Evolutionary conservation across 2,113 vertebrate genomes (phyloP).

Genomic region (Arothron firmamentum): DNA sequence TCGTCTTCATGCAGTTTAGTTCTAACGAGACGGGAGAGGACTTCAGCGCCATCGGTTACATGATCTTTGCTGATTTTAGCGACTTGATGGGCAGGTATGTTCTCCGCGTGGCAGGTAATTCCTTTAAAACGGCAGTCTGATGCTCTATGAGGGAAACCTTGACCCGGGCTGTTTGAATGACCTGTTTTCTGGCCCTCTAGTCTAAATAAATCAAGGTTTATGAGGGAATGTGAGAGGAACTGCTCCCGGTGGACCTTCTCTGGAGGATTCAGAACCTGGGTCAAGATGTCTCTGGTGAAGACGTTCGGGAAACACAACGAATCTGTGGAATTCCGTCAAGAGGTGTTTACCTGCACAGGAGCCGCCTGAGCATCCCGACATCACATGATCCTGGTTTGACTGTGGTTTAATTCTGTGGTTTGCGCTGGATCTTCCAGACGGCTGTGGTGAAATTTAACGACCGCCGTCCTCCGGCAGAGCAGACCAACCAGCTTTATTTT

Average conservation of each 20-base stretch:
- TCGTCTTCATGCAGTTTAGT: constrained; percentile 94
- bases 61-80: constrained; percentile 88
- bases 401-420: not conserved
- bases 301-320: constrained; percentile 85
- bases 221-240: constrained; percentile 91
- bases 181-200: constrained; percentile 60
- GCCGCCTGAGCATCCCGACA: not conserved
- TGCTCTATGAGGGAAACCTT: not conserved
- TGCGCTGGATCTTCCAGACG: constrained; percentile 72
- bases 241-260: constrained; percentile 98
- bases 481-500: constrained; percentile 86
- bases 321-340: constrained; percentile 90
- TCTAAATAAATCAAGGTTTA: constrained; percentile 81
- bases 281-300: constrained; percentile 95
- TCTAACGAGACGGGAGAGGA: constrained; percentile 88
- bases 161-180: not conserved
- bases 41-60: constrained; percentile 97
- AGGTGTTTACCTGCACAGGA: constrained; percentile 58
- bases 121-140: not conserved
- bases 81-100: constrained; percentile 63
- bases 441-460: constrained; percentile 94
- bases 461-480: constrained; percentile 69
- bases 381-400: not conserved
- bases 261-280: constrained; percentile 95
- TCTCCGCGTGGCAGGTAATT: not conserved